Evolutionary conservation across 2,888 invertebrate genomes (phyloP).

Genomic region (Metellina segmentata): DNA sequence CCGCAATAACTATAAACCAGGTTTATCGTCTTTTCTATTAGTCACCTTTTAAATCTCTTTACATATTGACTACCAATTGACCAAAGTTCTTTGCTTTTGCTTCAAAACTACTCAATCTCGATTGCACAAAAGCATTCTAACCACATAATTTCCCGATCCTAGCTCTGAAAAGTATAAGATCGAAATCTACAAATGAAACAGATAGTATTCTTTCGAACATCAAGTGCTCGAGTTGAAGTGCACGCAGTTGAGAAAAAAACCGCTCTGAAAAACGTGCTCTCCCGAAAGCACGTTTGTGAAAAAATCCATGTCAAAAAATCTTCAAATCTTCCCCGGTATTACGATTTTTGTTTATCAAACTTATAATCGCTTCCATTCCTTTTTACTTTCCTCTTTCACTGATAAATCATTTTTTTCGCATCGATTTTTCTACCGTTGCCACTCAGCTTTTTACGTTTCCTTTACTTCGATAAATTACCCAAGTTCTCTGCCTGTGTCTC

Average conservation of each 20-base stretch:
- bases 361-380: not conserved
- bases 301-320: not conserved
- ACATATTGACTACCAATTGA: too few relatives aligned
- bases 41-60: too few relatives aligned
- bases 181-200: not conserved
- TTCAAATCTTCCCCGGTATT: not conserved
- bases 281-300: not conserved
- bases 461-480: slow-evolving; percentile 26
- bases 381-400: not conserved
- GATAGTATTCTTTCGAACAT: not conserved
- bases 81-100: too few relatives aligned
- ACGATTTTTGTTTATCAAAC: not conserved
- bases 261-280: not conserved
- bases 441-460: slow-evolving; percentile 12
- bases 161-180: not conserved
- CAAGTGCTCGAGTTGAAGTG: too few relatives aligned
- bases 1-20: too few relatives aligned
- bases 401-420: slow-evolving; percentile 7
- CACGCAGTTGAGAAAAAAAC: not conserved
- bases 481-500: slow-evolving; percentile 16
- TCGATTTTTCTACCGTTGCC: slow-evolving; percentile 27
- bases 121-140: too few relatives aligned
- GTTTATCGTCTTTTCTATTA: too few relatives aligned
- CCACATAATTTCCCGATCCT: not conserved
- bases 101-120: too few relatives aligned